Evolutionary conservation across 2,113 vertebrate genomes (phyloP), one percentile per base, ranked within the genome.

Genomic region (Macrotis lagotis): DNA sequence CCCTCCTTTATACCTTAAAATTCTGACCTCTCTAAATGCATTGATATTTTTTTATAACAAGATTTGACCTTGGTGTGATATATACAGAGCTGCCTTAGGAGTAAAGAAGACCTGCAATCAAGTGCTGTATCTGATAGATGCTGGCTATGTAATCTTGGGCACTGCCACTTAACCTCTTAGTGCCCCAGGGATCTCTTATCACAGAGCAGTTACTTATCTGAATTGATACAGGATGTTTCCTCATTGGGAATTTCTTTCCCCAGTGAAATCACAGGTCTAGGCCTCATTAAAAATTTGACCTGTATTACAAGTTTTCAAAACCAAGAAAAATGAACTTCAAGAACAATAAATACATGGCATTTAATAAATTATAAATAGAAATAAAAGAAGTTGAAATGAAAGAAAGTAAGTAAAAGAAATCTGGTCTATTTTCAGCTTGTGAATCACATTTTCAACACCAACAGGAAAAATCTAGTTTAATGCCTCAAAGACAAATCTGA

Each of bases 381-480:
- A 24, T 24, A 83, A 83, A 83, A 44, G n/a, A 83, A 44, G 26
- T 25, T 51, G 25, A 88, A 93, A 89, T 92, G 50, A 92, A 96
- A 96, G 10, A 2, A 83, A 95, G 37, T 44, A 83, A n/a, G 66
- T 83, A 44, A 44, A 83, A 83, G 93, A 97, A 90, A 9, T 89
- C 14, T 50, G 89, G 25, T 0, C 14, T 95, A 14, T 53, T 95
- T 47, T 93, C 89, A 94, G 89, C 50, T 94, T 92, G 47, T 24
- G 90, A 92, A 92, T 95, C 95, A 22, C 49, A 90, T 11, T 91
- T 95, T 91, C 26, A 93, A 19, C 10, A 74, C 9, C 90, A 96
- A 96, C 14, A 25, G 93, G n/a, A 92, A 96, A 90, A 95, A 92
- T 51, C 10, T 92, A 11, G 37, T 49, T 90, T 44, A 88, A 26